Conservation (phyloP, 1,140 invertebrate genomes). For the Chlorops oryzae region DNA sequence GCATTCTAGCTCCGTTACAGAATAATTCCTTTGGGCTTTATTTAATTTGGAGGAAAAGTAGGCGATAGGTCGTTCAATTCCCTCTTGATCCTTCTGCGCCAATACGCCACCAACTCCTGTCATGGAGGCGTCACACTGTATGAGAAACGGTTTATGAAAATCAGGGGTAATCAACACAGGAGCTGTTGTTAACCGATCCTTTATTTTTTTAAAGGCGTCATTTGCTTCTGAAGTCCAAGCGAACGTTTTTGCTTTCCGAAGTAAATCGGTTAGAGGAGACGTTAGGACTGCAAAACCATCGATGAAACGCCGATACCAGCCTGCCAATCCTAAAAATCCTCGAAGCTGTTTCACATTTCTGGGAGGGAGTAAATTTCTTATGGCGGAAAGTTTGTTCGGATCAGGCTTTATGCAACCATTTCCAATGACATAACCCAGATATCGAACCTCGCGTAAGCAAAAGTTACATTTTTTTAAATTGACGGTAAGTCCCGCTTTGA, state of each 20-base stretch:
- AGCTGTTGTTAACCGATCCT: constrained; percentile 11
- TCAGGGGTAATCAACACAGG: constrained; percentile 28
- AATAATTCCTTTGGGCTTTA: neutral
- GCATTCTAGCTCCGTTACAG: too few relatives aligned
- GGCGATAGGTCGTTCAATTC: constrained; percentile 25
- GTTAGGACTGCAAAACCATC: neutral
- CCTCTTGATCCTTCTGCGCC: constrained; percentile 12
- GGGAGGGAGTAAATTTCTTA: neutral
- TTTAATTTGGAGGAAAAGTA: neutral
- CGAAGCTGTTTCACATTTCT: neutral
- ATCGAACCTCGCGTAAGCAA: neutral
- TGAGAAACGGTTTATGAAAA: constrained; percentile 14
- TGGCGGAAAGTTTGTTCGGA: neutral
- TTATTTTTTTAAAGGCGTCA: constrained; percentile 3
- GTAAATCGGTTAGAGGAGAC: too few relatives aligned
- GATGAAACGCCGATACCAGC: neutral
- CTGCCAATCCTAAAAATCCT: neutral
- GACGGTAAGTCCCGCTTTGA: neutral
- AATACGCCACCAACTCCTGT: constrained; percentile 15
- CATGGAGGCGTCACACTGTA: constrained; percentile 9
- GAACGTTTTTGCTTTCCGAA: too few relatives aligned
- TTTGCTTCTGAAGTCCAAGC: too few relatives aligned
- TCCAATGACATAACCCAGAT: neutral
- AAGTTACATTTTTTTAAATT: neutral
- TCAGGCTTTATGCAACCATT: neutral